Evolutionary conservation across 2,797 vertebrate species (phyloP).

Genomic region (Ispidina picta): DNA sequence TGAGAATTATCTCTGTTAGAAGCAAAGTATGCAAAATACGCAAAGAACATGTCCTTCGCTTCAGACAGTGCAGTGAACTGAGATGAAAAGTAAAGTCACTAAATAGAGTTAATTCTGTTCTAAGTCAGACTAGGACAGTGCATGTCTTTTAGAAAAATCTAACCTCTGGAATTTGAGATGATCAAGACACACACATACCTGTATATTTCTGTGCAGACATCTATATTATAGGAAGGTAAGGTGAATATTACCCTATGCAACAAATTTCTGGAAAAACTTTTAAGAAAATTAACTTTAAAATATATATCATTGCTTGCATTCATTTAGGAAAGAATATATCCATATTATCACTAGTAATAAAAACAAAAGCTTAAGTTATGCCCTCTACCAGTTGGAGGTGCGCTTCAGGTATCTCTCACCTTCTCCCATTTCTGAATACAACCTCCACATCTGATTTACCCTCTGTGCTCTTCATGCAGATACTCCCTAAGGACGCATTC

Average conservation of each 20-base stretch:
- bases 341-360: background rate
- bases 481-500: background rate
- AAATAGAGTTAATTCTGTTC: too few species aligned
- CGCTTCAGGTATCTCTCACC: background rate
- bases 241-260: background rate
- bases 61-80: too few species aligned
- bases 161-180: background rate
- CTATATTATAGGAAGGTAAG: background rate
- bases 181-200: background rate
- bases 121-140: too few species aligned
- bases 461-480: background rate
- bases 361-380: background rate
- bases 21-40: too few species aligned
- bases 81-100: too few species aligned
- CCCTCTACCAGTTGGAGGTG: background rate
- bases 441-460: background rate
- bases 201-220: background rate
- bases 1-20: too few species aligned
- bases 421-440: background rate
- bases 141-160: background rate
- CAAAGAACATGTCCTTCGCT: too few species aligned
- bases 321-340: background rate
- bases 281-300: background rate
- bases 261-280: background rate
- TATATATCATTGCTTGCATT: accelerated